phyloP scores from a whole-genome alignment of 2,888 invertebrate species.

The Temnothorax rugatulus region DNA sequence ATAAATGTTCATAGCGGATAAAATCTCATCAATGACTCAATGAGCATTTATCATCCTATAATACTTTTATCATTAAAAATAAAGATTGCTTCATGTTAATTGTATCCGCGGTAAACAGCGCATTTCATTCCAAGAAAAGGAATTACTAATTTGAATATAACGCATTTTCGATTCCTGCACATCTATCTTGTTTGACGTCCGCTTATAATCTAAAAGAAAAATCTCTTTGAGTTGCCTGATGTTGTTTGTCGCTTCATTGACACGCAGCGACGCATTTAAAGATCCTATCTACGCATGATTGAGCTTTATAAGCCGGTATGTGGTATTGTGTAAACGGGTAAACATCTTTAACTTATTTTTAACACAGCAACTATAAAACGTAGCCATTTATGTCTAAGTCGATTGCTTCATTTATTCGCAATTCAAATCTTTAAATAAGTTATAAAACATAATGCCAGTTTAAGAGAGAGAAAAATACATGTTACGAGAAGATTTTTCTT shows the following conservation, averaged over 20 bases:
- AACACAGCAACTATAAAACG: not conserved
- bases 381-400: not conserved
- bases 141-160: conserved; percentile 45
- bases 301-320: not conserved
- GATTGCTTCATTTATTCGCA: not conserved
- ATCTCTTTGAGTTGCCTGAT: conserved; percentile 29
- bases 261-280: conserved; percentile 17
- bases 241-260: conserved; percentile 37
- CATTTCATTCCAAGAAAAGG: conserved; percentile 41
- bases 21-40: conserved; percentile 46
- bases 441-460: conserved; percentile 4
- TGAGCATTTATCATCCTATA: conserved; percentile 31
- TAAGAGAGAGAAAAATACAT: not conserved
- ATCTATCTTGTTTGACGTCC: conserved; percentile 42
- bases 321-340: conserved; percentile 5
- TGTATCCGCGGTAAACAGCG: conserved; percentile 20
- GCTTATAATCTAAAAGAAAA: conserved; percentile 39
- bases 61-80: conserved; percentile 62
- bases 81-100: conserved; percentile 60
- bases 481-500: not conserved
- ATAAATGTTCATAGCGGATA: not conserved
- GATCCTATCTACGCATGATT: conserved; percentile 26
- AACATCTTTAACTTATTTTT: conserved; percentile 20
- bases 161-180: conserved; percentile 39
- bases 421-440: not conserved